phyloP scores from a whole-genome alignment of 2,888 invertebrate genomes.

The Cetonia aurata region DNA sequence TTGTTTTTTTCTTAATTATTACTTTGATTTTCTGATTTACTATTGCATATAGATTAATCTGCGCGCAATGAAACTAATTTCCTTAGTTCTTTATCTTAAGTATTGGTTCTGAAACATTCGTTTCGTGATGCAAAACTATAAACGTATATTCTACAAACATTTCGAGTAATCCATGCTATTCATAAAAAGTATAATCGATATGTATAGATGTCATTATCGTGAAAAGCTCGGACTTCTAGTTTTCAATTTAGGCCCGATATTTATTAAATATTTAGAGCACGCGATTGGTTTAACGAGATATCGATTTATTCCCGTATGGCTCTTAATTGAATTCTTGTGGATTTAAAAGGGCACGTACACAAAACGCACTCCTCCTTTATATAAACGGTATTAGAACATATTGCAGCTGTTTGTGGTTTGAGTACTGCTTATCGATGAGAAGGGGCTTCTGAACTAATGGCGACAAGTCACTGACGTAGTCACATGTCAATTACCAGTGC shows the following conservation, averaged over 20 bases:
- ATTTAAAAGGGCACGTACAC: constrained; percentile 26
- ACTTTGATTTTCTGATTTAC: no score
- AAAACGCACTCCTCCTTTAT: constrained; percentile 6
- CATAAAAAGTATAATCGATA: not conserved
- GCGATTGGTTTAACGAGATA: constrained; percentile 23
- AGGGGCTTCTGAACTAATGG: constrained; percentile 28
- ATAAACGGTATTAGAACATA: constrained; percentile 30
- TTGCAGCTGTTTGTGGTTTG: constrained; percentile 38
- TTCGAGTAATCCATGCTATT: no score
- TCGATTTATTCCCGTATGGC: constrained; percentile 19
- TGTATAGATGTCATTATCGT: constrained; percentile 8
- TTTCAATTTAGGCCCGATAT: constrained; percentile 8
- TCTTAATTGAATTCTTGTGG: constrained; percentile 29
- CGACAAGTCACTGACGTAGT: constrained; percentile 62
- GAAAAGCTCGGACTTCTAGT: not conserved
- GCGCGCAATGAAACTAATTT: no score
- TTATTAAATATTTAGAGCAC: constrained; percentile 18
- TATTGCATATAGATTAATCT: no score
- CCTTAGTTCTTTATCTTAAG: no score
- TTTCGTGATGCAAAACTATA: no score
- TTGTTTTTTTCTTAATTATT: no score
- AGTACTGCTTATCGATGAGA: constrained; percentile 25
- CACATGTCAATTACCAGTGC: constrained; percentile 65
- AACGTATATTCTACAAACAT: no score
- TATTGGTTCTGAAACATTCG: no score